Base-by-base conservation (phyloP, 2,888 invertebrate genomes). In the Bedellia somnulentella region DNA sequence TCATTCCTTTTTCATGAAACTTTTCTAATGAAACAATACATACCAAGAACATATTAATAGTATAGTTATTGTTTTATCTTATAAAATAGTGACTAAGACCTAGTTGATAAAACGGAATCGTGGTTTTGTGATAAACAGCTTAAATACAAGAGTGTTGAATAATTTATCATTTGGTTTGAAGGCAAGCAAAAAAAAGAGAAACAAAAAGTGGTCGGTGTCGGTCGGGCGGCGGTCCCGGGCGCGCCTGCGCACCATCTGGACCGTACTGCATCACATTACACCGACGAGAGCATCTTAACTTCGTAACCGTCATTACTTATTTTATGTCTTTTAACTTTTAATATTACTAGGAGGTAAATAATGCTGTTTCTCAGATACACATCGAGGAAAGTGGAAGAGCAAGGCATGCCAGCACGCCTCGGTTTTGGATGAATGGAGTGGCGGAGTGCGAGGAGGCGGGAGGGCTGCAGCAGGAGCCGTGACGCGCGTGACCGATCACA, bases 241-340 rank as follows among this genome's bases (percentile, higher is more conserved):
- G 60, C 70, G 70, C 60, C 66, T 71, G 71, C 62, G 63, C 57
- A 62, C 60, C 71, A 71, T 71, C 68, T 71, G 73, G 64, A 55
- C 57, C 57, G 59, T 57, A 59, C 57, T 64, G 70, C 68, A 67
- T 63, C 62, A 63, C 62, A 66, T 68, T 67, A 68, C 60, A 57
- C 55, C 57, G 53, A 57, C 52, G 12, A 14, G 29, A 15, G 29
- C 24, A 16, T 12, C 10, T 3, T n/a, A n/a, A 21, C 21, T 10
- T 21, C 21, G 8, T 3, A 10, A 21, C 9, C 8, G 21, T 21
- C 2, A 21, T 21, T 21, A 21, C 10, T 8, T 21, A 21, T 8
- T n/a, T 8, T 21, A n/a, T 21, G 9, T 21, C 10, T 21, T 21
- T 3, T 21, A 10, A 21, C 21, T n/a, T 21, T 3, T n/a, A n/a